A percentile compares a stretch with the other conserved stretches of the same genome.
These are phyloP conservation scores for Synanthedon formicaeformis DNA, from an alignment of 2,888 invertebrate species.

Conservation along the genomic window DNA sequence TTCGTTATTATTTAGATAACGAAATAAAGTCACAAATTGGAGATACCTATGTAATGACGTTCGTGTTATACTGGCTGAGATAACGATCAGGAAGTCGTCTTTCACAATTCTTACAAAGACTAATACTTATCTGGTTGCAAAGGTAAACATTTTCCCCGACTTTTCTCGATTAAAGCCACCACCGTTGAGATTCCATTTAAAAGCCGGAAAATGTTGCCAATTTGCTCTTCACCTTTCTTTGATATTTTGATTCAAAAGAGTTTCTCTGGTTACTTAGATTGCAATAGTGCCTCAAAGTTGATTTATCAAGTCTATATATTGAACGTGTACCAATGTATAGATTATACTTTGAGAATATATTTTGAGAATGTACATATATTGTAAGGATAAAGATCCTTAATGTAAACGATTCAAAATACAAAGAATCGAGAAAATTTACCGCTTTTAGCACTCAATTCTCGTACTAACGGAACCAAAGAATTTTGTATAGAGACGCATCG, in stretches of 20 bases:
- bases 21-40: slow-evolving; percentile 8
- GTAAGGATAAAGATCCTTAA: slow-evolving; percentile 1
- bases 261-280: slow-evolving; percentile 20
- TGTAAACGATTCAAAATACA: slow-evolving; percentile 16
- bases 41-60: slow-evolving; percentile 9
- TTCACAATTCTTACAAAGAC: slow-evolving; percentile 5
- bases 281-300: slow-evolving; percentile 19
- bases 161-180: slow-evolving; percentile 3
- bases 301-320: slow-evolving; percentile 10
- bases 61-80: slow-evolving; percentile 8
- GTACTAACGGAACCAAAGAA: slow-evolving; percentile 5
- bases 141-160: slow-evolving; percentile 23
- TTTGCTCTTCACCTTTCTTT: slow-evolving; percentile 34
- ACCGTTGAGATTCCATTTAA: slow-evolving; percentile 25
- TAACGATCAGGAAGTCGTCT: slow-evolving; percentile 8
- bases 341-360: not conserved
- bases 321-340: slow-evolving; percentile 11
- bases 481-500: slow-evolving; percentile 9
- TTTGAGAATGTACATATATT: not conserved
- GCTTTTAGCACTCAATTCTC: slow-evolving; percentile 11
- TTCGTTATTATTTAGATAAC: too few species aligned
- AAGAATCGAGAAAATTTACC: slow-evolving; percentile 15
- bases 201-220: slow-evolving; percentile 51
- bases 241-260: slow-evolving; percentile 39
- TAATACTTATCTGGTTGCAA: slow-evolving; percentile 10